phyloP scores from a whole-genome alignment of 2,113 vertebrate genomes.

The Eubucco bourcierii region DNA sequence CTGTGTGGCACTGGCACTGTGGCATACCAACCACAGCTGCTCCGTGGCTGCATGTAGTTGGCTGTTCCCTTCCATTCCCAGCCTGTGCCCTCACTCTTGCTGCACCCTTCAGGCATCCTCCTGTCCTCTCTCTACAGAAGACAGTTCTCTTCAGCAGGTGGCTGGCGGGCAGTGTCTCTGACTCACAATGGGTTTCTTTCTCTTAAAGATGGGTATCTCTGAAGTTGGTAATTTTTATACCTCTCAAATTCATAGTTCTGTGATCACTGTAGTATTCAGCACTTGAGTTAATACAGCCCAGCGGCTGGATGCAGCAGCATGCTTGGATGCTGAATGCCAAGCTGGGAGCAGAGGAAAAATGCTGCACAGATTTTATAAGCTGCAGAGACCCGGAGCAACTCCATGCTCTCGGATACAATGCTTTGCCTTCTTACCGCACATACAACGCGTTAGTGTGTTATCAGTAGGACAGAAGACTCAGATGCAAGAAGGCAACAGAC shows the following conservation, averaged over 20 bases:
- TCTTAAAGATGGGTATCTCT: background rate
- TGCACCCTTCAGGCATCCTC: background rate
- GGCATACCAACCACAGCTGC: background rate
- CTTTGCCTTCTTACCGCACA: background rate
- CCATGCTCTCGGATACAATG: background rate
- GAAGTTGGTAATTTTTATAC: background rate
- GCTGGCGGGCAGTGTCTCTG: background rate
- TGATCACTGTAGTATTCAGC: background rate
- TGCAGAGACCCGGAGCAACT: background rate
- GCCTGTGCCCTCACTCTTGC: background rate
- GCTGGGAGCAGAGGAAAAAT: background rate
- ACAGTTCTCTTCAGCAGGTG: constrained; percentile 4
- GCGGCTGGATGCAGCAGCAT: background rate
- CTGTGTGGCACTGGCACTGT: background rate
- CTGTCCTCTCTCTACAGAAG: background rate
- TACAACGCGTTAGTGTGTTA: background rate
- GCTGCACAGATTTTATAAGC: background rate
- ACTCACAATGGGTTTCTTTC: background rate
- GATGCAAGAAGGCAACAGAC: background rate
- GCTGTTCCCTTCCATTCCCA: background rate
- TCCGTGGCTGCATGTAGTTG: background rate
- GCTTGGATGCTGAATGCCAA: background rate
- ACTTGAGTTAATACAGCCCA: background rate
- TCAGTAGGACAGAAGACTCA: background rate
- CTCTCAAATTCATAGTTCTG: background rate